Evolutionary conservation across 2,888 invertebrate genomes (phyloP), one percentile per base, ranked within the genome.

Genomic region (Dinocampus coccinellae): DNA sequence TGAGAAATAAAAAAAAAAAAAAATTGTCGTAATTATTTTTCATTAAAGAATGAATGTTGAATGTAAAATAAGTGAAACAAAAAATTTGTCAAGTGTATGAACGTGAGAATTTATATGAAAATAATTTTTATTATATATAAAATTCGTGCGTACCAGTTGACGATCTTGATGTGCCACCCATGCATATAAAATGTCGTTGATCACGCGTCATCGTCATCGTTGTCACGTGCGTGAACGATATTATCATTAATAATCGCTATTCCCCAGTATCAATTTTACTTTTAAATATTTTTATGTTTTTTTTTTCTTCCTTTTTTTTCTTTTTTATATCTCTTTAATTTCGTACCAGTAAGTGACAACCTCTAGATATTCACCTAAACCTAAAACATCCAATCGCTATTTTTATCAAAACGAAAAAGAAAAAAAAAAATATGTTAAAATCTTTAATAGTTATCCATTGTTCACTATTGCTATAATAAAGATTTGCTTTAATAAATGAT

Each of bases 401-500:
- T 86, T 86, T 85, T 85, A 84, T 85, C 84, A 82, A 84, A 79
- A 79, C 57, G 70, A 73, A 74, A 76, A 76, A 72, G 72, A 76
- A 74, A 76, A 74, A 79, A 81, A 81, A 80, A 82, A 84, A 83
- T 81, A 82, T 83, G 83, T 83, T 83, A 84, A 84, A 82, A 75
- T 83, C 84, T 85, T 85, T 82, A 83, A 85, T 82, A 83, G 84
- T 86, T 85, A 85, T 85, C 83, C 83, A 85, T 85, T 86, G 85
- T 85, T 86, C 84, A 86, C 85, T 84, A 85, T 85, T 85, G 85
- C 85, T 86, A 85, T 84, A 85, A 85, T 85, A 85, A 86, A 86
- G 82, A 85, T 86, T 85, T 86, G 85, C 85, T 86, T 86, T 85
- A 83, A 86, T 83, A 84, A 85, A 85, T 77, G 78, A 83, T 70